Conservation (phyloP, 2,888 invertebrate species). For the Idaea biselata region DNA sequence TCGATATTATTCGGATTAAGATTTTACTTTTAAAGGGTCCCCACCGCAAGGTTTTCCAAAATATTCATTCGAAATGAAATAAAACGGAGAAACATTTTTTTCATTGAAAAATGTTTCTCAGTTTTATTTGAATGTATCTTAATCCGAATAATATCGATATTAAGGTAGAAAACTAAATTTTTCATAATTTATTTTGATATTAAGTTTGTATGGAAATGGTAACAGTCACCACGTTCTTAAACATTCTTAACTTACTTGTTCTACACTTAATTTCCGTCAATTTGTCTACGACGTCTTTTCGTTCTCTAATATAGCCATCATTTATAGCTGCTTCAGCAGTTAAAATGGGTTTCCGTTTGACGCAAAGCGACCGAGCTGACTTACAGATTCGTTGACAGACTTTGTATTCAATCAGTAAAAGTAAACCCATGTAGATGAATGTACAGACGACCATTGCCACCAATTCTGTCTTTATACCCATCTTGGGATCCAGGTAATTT, state of each 20-base stretch:
- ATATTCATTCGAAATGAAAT: too few relatives aligned
- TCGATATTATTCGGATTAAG: too few relatives aligned
- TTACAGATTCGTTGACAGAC: slow-evolving; percentile 39
- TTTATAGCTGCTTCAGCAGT: neutral
- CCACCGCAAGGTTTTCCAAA: too few relatives aligned
- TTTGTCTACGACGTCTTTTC: slow-evolving; percentile 41
- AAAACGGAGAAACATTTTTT: too few relatives aligned
- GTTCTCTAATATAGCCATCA: slow-evolving; percentile 31
- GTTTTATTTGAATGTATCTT: too few relatives aligned
- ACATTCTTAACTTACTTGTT: slow-evolving; percentile 33
- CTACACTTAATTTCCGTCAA: slow-evolving; percentile 30
- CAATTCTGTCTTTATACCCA: slow-evolving; percentile 49
- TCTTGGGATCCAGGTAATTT: slow-evolving; percentile 39
- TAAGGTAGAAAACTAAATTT: too few relatives aligned
- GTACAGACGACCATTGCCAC: slow-evolving; percentile 44
- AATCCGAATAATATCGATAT: too few relatives aligned
- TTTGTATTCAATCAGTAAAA: slow-evolving; percentile 58
- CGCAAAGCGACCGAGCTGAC: neutral
- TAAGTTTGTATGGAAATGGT: too few relatives aligned
- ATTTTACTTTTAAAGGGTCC: too few relatives aligned
- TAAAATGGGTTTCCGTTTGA: neutral
- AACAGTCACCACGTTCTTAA: too few relatives aligned
- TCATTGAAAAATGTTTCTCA: too few relatives aligned
- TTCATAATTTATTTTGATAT: too few relatives aligned
- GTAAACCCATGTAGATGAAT: slow-evolving; percentile 37